phyloP scores from a whole-genome alignment of 2,888 invertebrate species.

The Ectemnius continuus region DNA sequence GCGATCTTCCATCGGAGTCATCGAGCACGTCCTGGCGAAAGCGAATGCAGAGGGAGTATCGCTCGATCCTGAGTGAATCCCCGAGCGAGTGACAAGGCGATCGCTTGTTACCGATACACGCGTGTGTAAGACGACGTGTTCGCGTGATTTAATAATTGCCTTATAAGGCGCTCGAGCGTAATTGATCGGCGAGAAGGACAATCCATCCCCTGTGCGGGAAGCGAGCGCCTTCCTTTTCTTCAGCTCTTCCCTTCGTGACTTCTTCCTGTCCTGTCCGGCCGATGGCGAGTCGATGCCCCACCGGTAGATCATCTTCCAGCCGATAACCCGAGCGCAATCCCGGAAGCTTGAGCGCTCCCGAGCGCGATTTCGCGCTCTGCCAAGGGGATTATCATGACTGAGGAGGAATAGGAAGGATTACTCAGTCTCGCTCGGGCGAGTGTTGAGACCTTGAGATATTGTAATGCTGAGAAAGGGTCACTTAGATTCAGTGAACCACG shows the following conservation, averaged over 20 bases:
- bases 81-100: constrained; percentile 52
- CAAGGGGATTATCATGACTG: constrained; percentile 6
- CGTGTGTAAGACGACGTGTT: constrained; percentile 57
- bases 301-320: constrained; percentile 42
- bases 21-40: constrained; percentile 35
- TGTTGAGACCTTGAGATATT: no score
- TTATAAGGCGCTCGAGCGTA: constrained; percentile 50
- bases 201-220: constrained; percentile 4
- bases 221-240: constrained; percentile 8
- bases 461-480: no score
- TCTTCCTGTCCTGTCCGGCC: no score
- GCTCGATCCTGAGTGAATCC: constrained; percentile 48
- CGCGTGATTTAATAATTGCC: constrained; percentile 61
- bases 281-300: constrained; percentile 19
- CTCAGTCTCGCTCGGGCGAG: neutral
- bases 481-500: no score
- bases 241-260: constrained; percentile 2
- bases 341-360: constrained; percentile 17
- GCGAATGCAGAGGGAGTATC: constrained; percentile 31
- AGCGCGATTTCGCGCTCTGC: neutral
- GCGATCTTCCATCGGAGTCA: constrained; percentile 39
- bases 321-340: constrained; percentile 29
- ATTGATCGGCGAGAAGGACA: constrained; percentile 49
- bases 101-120: constrained; percentile 60
- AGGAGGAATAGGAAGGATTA: neutral